These are phyloP conservation scores for Miniopterus natalensis DNA, from an alignment of 2,113 vertebrate genomes.

Conservation along the genomic window DNA sequence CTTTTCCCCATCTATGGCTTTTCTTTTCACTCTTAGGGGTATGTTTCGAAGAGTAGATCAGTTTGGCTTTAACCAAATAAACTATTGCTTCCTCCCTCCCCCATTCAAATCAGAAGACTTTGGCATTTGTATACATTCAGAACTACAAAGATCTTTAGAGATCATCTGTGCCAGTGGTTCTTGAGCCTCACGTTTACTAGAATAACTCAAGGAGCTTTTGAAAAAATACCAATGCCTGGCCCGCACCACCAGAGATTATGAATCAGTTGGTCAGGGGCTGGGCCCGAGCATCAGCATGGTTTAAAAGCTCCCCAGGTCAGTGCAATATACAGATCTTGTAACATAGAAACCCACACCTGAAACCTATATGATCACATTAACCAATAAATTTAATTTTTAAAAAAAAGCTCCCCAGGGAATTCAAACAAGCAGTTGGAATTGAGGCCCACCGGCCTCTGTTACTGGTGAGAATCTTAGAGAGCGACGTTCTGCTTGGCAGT, in stretches of 20 bases:
- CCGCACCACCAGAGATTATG: not conserved
- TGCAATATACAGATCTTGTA: too few species aligned
- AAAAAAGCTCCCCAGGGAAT: not conserved
- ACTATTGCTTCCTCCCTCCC: not conserved
- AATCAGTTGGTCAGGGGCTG: not conserved
- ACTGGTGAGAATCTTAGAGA: not conserved
- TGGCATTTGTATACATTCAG: not conserved
- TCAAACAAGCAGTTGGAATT: not conserved
- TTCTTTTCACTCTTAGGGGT: not conserved
- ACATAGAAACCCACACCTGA: too few species aligned
- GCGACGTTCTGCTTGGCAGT: rapidly evolving
- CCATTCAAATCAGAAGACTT: not conserved
- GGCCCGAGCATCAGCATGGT: not conserved
- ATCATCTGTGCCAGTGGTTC: not conserved
- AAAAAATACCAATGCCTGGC: not conserved
- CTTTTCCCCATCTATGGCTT: not conserved
- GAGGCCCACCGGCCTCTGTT: not conserved
- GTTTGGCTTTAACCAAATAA: not conserved
- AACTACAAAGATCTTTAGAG: not conserved
- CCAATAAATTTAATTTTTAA: too few species aligned
- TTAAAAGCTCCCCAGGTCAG: not conserved
- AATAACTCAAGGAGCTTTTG: not conserved
- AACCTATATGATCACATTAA: too few species aligned
- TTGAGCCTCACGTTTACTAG: not conserved
- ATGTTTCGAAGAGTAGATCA: not conserved